Base-by-base conservation (phyloP, 2,888 invertebrate species). In the Teleiodes luculella region DNA sequence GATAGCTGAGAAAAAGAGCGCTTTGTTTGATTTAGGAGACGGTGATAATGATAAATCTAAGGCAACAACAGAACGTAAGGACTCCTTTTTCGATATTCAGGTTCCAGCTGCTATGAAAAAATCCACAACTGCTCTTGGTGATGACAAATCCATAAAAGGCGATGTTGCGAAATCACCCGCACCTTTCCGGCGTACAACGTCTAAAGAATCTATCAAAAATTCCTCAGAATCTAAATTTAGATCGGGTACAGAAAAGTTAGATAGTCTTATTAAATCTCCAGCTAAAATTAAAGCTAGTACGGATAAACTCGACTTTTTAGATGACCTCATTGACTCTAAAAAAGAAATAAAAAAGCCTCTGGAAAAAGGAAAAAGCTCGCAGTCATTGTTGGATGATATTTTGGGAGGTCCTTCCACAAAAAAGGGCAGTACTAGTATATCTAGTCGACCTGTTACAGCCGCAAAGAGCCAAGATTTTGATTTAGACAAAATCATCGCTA, bases 341-440 rank as follows among this genome's bases (percentile, higher is more conserved):
- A 81, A 76, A 62, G 76, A 75, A n/a, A 56, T 63, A 7, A 30
- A 41, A 7, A 82, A 83, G 63, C 53, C 74, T 11, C 54, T 75
- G 56, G 80, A 84, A 52, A 86, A 77, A 62, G 80, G 81, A 1
- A 88, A 82, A 63, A 86, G 83, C 62, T 83, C 87, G 1, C 86
- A 86, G 59, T 86, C 84, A n/a, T 74, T 86, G 58, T 68, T 91
- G 46, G 86, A 91, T 50, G 92, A 92, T 70, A 91, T 92, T 58
- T 76, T 92, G 54, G 92, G 92, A 18, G 80, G 86, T 6, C 72
- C 90, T 33, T 72, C 83, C 3, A 68, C 67, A 41, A 85, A 85
- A 72, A 60, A 71, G 4, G 64, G 56, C 8, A 62, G 61, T 8
- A 61, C 71, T 3, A 71, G 53, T 54, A 74, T 72, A 63, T 52